Evolutionary conservation across 2,888 invertebrate species (phyloP).

Genomic region (Polydrusus cervinus): DNA sequence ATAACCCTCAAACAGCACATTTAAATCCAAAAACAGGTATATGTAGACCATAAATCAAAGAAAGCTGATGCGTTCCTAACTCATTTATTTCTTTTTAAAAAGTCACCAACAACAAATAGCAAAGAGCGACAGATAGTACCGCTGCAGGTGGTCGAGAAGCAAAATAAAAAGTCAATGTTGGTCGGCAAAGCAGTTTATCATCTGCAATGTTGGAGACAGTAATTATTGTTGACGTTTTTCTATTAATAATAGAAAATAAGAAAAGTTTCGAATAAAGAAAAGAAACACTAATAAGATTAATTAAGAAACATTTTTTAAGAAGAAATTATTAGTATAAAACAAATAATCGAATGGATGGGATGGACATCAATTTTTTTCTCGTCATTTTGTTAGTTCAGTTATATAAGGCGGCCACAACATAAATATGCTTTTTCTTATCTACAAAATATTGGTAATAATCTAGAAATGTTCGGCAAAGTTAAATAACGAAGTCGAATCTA

Average conservation of each 20-base stretch:
- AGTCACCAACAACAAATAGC: slow-evolving; percentile 46
- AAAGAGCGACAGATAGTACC: slow-evolving; percentile 40
- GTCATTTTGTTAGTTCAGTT: too few species aligned
- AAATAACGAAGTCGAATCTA: too few species aligned
- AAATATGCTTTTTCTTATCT: too few species aligned
- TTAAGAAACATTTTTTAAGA: too few species aligned
- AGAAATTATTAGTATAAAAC: too few species aligned
- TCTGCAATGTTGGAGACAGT: slow-evolving; percentile 29
- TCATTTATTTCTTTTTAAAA: slow-evolving; percentile 40
- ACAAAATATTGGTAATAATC: too few species aligned
- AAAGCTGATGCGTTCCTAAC: slow-evolving; percentile 38
- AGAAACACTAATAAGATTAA: too few species aligned
- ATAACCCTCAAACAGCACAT: slow-evolving; percentile 25
- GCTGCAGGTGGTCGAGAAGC: slow-evolving; percentile 39
- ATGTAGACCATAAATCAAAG: slow-evolving; percentile 44
- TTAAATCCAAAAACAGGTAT: slow-evolving; percentile 34
- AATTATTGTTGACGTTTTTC: slow-evolving; percentile 3
- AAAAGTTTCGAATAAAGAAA: not conserved
- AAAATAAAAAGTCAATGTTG: slow-evolving; percentile 30
- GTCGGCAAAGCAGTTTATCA: slow-evolving; percentile 33
- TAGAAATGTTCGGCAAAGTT: too few species aligned
- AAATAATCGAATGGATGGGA: too few species aligned
- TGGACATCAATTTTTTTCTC: too few species aligned
- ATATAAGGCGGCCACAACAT: too few species aligned
- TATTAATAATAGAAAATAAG: slow-evolving; percentile 2